A percentile compares a stretch with the other conserved stretches of the same genome.
Evolutionary conservation across 2,113 vertebrate genomes (phyloP).

Genomic region (Tichodroma muraria): DNA sequence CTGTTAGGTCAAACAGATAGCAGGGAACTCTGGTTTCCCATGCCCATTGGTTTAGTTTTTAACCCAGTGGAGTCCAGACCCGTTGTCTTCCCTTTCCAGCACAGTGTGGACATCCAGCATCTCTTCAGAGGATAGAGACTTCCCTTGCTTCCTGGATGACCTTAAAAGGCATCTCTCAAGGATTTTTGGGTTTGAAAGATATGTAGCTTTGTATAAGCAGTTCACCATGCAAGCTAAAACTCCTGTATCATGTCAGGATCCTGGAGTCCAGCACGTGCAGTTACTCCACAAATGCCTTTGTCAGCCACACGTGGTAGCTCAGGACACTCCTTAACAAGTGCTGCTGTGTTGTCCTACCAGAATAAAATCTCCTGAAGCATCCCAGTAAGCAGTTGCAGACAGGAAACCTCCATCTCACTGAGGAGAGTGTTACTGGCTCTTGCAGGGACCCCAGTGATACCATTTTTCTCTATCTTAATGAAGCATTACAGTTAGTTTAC

Average conservation of each 20-base stretch:
- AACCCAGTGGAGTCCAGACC: not conserved
- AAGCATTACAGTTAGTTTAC: slow-evolving; percentile 70
- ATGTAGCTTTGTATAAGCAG: accelerated
- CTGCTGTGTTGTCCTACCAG: not conserved
- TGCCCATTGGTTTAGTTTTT: not conserved
- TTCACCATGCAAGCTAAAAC: not conserved
- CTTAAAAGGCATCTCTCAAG: not conserved
- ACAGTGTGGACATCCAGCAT: accelerated
- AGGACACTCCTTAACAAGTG: not conserved
- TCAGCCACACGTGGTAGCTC: accelerated
- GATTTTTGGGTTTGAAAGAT: not conserved
- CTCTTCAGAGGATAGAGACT: not conserved
- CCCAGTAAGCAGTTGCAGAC: not conserved
- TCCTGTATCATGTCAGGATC: accelerated
- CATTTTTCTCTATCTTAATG: slow-evolving; percentile 66
- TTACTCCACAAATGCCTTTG: not conserved
- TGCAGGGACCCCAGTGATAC: not conserved
- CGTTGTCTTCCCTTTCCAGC: not conserved
- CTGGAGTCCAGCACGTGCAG: not conserved
- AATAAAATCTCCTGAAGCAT: not conserved
- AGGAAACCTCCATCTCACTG: not conserved
- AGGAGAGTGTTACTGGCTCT: not conserved
- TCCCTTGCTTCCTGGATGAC: not conserved
- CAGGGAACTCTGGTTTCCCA: slow-evolving; percentile 4
- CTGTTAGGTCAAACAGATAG: not conserved